Evolutionary conservation across 2,888 invertebrate genomes (phyloP).

Genomic region (Zaprionus bogoriensis): DNA sequence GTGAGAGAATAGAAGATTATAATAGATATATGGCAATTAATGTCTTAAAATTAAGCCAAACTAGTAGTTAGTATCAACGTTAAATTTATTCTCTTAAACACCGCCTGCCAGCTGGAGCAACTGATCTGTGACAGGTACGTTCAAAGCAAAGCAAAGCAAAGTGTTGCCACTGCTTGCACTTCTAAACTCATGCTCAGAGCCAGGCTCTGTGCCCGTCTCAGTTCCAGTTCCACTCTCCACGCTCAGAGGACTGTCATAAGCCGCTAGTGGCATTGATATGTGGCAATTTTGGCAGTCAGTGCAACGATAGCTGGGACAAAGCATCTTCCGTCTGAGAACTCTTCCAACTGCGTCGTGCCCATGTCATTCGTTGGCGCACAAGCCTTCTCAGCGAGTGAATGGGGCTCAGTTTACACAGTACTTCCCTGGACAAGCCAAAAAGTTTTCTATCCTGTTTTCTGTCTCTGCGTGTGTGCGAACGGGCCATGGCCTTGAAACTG

Average conservation of each 20-base stretch:
- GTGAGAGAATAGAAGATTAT: conserved; percentile 48
- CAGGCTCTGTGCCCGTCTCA: not conserved
- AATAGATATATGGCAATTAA: not conserved
- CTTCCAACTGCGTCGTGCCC: conserved; percentile 3
- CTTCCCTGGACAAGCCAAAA: not conserved
- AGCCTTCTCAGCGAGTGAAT: not conserved
- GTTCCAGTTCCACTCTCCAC: not conserved
- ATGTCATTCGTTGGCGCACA: not conserved
- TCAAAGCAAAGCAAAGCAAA: not conserved
- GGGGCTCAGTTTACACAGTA: not conserved
- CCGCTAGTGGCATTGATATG: not conserved
- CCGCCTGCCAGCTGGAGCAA: not conserved
- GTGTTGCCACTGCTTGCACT: not conserved
- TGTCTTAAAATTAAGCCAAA: too few relatives aligned
- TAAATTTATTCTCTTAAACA: too few relatives aligned
- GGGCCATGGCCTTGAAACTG: conserved; percentile 16
- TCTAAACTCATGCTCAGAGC: not conserved
- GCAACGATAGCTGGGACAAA: conserved; percentile 2
- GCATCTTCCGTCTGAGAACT: conserved; percentile 1
- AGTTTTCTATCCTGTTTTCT: too few relatives aligned
- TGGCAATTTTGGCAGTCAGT: conserved; percentile 3
- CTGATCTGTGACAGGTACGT: not conserved
- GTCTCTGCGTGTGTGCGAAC: not conserved
- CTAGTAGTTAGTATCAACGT: too few relatives aligned
- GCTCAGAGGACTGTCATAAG: not conserved